These are phyloP conservation scores for Leucophenga montana DNA, from an alignment of 2,888 invertebrate species.

Conservation along the genomic window DNA sequence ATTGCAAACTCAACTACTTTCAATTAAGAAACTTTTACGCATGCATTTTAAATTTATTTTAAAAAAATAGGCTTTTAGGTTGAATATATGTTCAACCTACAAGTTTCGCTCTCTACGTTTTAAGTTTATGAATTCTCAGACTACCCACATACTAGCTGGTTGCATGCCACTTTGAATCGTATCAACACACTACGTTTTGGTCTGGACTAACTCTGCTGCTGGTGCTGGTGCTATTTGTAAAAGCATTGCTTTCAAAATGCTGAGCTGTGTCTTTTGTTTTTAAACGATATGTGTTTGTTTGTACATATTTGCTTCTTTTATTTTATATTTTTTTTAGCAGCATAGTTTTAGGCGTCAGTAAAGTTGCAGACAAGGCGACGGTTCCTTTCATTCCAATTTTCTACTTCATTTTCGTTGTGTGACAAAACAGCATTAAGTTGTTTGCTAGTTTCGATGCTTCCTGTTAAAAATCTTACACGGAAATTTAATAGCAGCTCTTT, in stretches of 20 bases:
- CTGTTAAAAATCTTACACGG: neutral
- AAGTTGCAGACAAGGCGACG: conserved; percentile 23
- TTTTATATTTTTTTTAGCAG: neutral
- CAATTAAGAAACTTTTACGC: no score
- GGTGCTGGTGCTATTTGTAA: neutral
- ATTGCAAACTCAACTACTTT: no score
- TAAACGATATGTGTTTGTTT: neutral
- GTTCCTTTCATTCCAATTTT: neutral
- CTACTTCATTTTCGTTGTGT: neutral
- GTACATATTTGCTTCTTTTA: neutral
- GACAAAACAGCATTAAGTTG: conserved; percentile 2
- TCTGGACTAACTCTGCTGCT: neutral
- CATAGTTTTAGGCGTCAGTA: conserved; percentile 29
- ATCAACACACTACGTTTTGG: neutral
- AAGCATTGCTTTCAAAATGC: neutral
- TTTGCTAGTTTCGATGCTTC: neutral
- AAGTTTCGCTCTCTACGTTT: no score
- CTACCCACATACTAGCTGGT: neutral
- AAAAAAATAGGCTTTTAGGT: no score
- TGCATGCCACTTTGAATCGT: neutral
- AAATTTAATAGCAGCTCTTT: neutral
- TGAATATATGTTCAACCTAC: no score
- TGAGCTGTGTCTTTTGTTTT: conserved; percentile 24
- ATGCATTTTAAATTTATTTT: no score
- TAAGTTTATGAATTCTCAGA: no score